Base-by-base conservation (phyloP, 2,888 invertebrate species). In the Epirrita christyi region DNA sequence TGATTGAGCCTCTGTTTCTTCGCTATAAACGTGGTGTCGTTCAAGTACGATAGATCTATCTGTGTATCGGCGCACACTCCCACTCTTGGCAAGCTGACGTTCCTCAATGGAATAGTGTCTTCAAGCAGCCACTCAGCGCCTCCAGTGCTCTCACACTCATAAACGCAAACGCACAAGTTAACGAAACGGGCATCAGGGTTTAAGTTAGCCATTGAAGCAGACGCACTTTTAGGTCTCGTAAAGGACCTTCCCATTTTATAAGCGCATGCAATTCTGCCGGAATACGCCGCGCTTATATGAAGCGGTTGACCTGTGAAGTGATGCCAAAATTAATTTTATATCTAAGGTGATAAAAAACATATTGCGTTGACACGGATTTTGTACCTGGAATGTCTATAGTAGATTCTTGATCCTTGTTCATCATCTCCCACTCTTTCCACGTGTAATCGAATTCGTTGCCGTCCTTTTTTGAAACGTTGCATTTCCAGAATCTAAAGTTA, bases 71-170 rank as follows among this genome's bases (percentile, higher is more conserved):
- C 94, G 66, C 95, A 94, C 9, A 97, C 95, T 38, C 96, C 93
- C 11, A 97, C 96, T 49, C 96, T 88, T 0, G 97, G 97, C 68
- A 98, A 85, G 78, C 97, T 96, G 62, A 98, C 97, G 79, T 98
- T 98, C 79, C 97, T 96, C 72, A 99, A 86, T 68, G 98, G 97
- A 68, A 99, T 98, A 0, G 97, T 98, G 73, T 99, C 99, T 81
- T 99, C 99, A 9, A 98, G 89, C 42, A 98, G 93, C 99, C 99
- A 99, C 75, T 96, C 96, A 37, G 96, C 96, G 56, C 97, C 99
- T 6, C 91, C 99, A 6, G 98, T 98, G 66, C 99, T 99, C 89
- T 99, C 99, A 83, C 99, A 99, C 84, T 99, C 99, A 88, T 98
- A 99, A 65, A 99, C 98, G 42, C 98, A 98, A 6, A 99, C 98